Evolutionary conservation across 2,113 vertebrate genomes (phyloP).

Genomic region (Serinus canaria): DNA sequence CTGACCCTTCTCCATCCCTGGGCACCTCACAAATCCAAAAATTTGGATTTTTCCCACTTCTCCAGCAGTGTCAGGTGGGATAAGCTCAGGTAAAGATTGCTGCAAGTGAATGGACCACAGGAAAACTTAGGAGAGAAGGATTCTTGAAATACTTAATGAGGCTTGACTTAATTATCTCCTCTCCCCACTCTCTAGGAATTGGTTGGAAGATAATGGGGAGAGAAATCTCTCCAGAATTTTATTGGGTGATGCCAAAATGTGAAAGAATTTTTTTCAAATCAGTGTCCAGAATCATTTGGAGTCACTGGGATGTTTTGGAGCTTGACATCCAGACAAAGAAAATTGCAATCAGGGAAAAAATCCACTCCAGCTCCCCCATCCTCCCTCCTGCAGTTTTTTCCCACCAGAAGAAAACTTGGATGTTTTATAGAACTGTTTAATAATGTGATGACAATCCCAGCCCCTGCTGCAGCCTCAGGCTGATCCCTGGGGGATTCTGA

Average conservation of each 20-base stretch:
- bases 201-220: neutral
- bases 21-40: neutral
- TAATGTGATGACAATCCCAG: constrained; percentile 45
- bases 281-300: neutral
- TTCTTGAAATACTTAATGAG: neutral
- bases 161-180: neutral
- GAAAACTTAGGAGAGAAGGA: neutral
- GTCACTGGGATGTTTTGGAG: neutral
- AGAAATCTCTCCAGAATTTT: neutral
- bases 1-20: neutral
- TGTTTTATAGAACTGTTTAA: neutral
- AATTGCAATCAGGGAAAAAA: neutral
- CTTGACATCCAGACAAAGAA: neutral
- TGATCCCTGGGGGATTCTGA: neutral
- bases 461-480: neutral
- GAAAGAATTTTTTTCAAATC: neutral
- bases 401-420: constrained; percentile 27
- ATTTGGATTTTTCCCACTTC: neutral
- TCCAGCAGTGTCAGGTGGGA: neutral
- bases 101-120: neutral
- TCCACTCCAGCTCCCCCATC: neutral
- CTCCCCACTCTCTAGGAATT: neutral
- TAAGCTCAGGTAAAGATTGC: neutral
- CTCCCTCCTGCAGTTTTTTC: constrained; percentile 12
- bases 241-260: neutral